phyloP scores from a whole-genome alignment of 2,888 invertebrate genomes.

The Xylocampa areola region DNA sequence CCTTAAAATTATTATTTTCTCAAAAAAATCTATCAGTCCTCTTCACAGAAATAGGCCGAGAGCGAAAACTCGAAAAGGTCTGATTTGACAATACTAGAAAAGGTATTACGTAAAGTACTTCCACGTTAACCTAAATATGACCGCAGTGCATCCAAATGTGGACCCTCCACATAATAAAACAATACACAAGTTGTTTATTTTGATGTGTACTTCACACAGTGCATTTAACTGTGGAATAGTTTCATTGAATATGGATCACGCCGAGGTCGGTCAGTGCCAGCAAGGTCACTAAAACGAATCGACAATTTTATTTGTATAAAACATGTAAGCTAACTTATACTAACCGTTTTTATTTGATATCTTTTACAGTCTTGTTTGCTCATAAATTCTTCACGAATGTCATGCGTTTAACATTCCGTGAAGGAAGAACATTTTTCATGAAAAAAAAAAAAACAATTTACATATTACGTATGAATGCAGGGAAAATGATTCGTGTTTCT shows the following conservation, averaged over 20 bases:
- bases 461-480: slow-evolving; percentile 15
- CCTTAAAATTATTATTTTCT: slow-evolving; percentile 20
- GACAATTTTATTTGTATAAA: slow-evolving; percentile 48
- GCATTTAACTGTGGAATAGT: slow-evolving; percentile 48
- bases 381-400: slow-evolving; percentile 37
- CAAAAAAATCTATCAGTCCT: slow-evolving; percentile 19
- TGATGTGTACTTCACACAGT: slow-evolving; percentile 41
- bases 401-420: slow-evolving; percentile 37
- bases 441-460: slow-evolving; percentile 16
- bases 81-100: slow-evolving; percentile 23
- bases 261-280: slow-evolving; percentile 81
- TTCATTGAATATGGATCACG: slow-evolving; percentile 80
- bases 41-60: slow-evolving; percentile 34
- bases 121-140: slow-evolving; percentile 36
- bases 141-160: slow-evolving; percentile 39
- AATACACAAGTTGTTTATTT: slow-evolving; percentile 47
- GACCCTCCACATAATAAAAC: slow-evolving; percentile 9
- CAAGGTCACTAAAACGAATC: slow-evolving; percentile 73
- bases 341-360: slow-evolving; percentile 43
- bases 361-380: slow-evolving; percentile 12
- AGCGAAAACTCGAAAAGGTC: slow-evolving; percentile 26
- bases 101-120: not conserved
- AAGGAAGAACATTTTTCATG: slow-evolving; percentile 22
- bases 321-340: slow-evolving; percentile 34
- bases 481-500: slow-evolving; percentile 38